A percentile compares a stretch with the other conserved stretches of the same genome.
Evolutionary conservation across 1,140 invertebrate species (phyloP).

Genomic region (Heterodera schachtii): DNA sequence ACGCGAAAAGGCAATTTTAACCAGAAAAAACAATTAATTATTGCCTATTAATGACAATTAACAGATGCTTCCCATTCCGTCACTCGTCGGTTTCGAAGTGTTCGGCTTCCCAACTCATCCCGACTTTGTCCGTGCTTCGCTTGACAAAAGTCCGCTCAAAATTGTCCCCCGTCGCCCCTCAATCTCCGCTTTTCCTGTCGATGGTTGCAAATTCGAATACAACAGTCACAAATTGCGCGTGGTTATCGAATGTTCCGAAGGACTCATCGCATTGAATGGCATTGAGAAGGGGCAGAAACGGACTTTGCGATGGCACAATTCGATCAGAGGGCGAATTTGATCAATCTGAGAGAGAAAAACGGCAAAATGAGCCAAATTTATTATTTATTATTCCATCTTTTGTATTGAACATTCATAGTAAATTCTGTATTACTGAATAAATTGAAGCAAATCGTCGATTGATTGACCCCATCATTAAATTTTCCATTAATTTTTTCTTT

Average conservation of each 20-base stretch:
- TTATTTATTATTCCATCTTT: too few relatives aligned
- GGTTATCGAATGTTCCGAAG: neutral
- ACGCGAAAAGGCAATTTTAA: neutral
- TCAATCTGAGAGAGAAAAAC: too few relatives aligned
- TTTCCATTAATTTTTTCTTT: too few relatives aligned
- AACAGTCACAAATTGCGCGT: neutral
- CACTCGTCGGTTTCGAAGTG: neutral
- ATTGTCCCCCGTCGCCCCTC: neutral
- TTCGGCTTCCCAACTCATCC: neutral
- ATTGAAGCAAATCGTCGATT: too few relatives aligned
- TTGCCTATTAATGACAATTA: neutral
- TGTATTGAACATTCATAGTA: too few relatives aligned
- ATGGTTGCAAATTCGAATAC: conserved; percentile 14
- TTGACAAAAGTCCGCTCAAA: neutral
- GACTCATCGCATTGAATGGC: neutral
- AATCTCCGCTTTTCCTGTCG: neutral
- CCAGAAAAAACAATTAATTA: neutral
- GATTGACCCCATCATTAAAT: too few relatives aligned
- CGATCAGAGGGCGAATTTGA: neutral
- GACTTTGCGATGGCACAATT: neutral
- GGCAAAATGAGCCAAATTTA: too few relatives aligned
- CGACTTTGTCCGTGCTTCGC: neutral
- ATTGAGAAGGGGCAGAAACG: neutral
- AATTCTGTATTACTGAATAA: too few relatives aligned
- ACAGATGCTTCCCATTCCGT: neutral